A percentile compares a stretch with the other conserved stretches of the same genome.
phyloP scores from a whole-genome alignment of 2,888 invertebrate species.

The Oxytorus armatus region DNA sequence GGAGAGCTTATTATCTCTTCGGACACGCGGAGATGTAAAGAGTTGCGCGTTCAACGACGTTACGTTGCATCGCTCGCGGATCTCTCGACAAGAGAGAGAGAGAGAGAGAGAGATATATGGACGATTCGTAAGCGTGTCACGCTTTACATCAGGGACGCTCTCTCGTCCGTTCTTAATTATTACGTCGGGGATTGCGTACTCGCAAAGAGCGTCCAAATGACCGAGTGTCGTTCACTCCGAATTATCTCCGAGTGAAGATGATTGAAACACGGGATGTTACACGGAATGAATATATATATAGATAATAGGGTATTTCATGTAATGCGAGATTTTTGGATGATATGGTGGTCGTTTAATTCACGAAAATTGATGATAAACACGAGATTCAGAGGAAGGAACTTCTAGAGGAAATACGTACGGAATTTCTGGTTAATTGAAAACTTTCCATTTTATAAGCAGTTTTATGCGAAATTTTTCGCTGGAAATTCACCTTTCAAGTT shows the following conservation, averaged over 20 bases:
- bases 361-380: too few species aligned
- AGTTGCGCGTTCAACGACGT: constrained; percentile 4
- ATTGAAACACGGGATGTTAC: constrained; percentile 44
- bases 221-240: constrained; percentile 42
- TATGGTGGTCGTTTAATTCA: too few species aligned
- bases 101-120: too few species aligned
- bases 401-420: too few species aligned
- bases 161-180: constrained; percentile 71
- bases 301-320: too few species aligned
- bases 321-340: too few species aligned
- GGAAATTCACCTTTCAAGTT: too few species aligned
- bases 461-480: too few species aligned
- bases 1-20: neutral
- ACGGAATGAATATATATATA: too few species aligned
- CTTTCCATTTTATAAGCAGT: too few species aligned
- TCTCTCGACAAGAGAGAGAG: constrained; percentile 33
- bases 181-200: constrained; percentile 69
- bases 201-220: constrained; percentile 36
- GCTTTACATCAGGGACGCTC: constrained; percentile 51
- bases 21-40: constrained; percentile 8
- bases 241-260: constrained; percentile 21
- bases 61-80: constrained; percentile 22
- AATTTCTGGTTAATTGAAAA: too few species aligned
- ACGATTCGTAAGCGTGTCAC: constrained; percentile 65
- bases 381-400: too few species aligned